Evolutionary conservation across 2,888 invertebrate genomes (phyloP), one percentile per base, ranked within the genome.

Genomic region (Mesorhabditis spiculigera): DNA sequence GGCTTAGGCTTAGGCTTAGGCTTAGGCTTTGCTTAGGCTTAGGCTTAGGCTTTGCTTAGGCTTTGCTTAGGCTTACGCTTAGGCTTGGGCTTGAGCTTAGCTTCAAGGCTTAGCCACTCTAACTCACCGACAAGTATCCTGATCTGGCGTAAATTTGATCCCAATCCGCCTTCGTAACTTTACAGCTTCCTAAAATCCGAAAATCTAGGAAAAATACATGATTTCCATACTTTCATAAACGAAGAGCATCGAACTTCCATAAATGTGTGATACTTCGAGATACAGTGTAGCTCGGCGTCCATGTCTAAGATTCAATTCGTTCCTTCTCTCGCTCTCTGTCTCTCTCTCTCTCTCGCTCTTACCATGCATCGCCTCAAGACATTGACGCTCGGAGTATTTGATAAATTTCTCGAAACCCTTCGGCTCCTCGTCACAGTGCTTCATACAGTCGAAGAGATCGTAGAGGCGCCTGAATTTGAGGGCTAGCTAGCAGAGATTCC

Each of bases 241-340:
- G 77, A 76, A 41, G 76, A 76, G 63, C 79, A 80, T 42, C 76
- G 70, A 68, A 78, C 74, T 69, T 73, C 71, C 43, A 80, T 71
- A 63, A 80, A 80, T 5, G 77, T 73, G 45, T 76, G 77, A 63
- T 80, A 77, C 63, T 73, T 73, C 68, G 70, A 76, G 45, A 80
- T 73, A 66, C 79, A 80, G 45, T 76, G 73, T 8, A 80, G 69
- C 4, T 75, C 70, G 44, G 71, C 66, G n/a, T 77, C 77, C 64
- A 77, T 74, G 28, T 77, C 79, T 79, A 69, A 28, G 73, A 71
- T 50, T 63, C 13, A 50, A 2, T 58, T 10, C n/a, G 41, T 16
- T 50, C 28, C 3, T 3, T 28, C 28, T 28, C 28, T 28, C 28
- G 1, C 28, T 28, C 28, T 28, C 28, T 28, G 1, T 28, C 28